Base-by-base conservation (phyloP, 2,797 vertebrate species). In the Cyclura pinguis region DNA sequence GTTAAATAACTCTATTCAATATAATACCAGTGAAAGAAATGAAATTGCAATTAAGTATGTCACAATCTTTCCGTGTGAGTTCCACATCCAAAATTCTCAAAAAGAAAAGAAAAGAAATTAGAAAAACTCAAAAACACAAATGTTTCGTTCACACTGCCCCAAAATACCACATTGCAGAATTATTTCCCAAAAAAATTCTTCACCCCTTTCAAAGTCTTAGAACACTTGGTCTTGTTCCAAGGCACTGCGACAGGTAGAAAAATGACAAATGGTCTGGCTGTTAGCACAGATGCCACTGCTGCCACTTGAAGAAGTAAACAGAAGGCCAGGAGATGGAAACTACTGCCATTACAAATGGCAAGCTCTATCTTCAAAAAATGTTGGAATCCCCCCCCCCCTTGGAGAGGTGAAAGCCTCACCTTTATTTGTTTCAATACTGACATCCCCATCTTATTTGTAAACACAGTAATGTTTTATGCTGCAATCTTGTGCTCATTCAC, bases 41-140 rank as follows among this genome's bases (percentile, higher is more conserved):
- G 82, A 88, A 88, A 88, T 82, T 88, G 50, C 78, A 73, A 73
- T 73, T 82, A 81, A 73, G 32, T 72, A 73, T 81, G 78, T 50
- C 67, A 42, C 22, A 73, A 82, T 72, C 47, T 62, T 81, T 80
- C n/a, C 12, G 16, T 16, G 62, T 55, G n/a, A 14, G 57, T 88
- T 38, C 4, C 13, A 32, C 32, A 18, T 5, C 4, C 42, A 2
- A 47, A 38, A 77, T 27, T 42, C 38, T 38, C 35, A n/a, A 35
- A 74, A 35, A 76, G 24, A 38, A 20, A 76, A 77, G 24, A 10
- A 27, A 47, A 27, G 6, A 27, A 29, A 29, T 6, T 7, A 29
- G 29, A 10, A 27, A 6, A 64, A 22, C 22, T 12, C 59, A 62
- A 29, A 27, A 2, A 1, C 64, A 67, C 64, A 67, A 67, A 24